A percentile compares a stretch with the other conserved stretches of the same genome.
Evolutionary conservation across 2,888 invertebrate genomes (phyloP).

Genomic region (Chalcis sispes): DNA sequence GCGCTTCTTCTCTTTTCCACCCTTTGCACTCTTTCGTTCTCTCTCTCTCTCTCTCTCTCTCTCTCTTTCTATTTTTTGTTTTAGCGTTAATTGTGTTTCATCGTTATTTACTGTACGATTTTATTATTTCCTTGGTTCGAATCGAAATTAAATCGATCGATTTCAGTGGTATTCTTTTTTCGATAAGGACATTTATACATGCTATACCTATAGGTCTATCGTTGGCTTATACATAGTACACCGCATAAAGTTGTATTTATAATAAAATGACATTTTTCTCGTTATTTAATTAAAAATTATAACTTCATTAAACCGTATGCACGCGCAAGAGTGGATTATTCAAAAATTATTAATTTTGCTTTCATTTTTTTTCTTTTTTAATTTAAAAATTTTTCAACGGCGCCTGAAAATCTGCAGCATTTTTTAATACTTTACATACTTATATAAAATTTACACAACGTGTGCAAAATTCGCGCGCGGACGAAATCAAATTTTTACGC

Average conservation of each 20-base stretch:
- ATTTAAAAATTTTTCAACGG: constrained; percentile 19
- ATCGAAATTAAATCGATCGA: constrained; percentile 11
- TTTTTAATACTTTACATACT: constrained; percentile 35
- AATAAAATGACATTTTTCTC: neutral
- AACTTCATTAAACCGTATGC: neutral
- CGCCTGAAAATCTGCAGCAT: constrained; percentile 14
- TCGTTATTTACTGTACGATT: constrained; percentile 58
- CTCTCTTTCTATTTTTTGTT: constrained; percentile 40
- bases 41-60: constrained; percentile 5
- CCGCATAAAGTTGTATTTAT: neutral
- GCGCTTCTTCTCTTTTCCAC: constrained; percentile 14
- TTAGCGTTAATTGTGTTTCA: constrained; percentile 53
- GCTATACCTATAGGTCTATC: neutral
- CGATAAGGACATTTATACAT: no score
- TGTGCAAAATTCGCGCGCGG: neutral
- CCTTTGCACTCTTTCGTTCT: constrained; percentile 3
- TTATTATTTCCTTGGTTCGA: constrained; percentile 31
- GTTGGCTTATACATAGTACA: neutral
- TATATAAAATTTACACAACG: neutral
- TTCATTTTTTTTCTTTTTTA: neutral
- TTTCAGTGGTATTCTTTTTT: no score
- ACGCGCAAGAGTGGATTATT: neutral
- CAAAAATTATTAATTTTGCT: no score
- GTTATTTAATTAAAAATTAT: neutral
- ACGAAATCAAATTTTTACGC: constrained; percentile 24